A percentile compares a stretch with the other conserved stretches of the same genome.
Evolutionary conservation across 2,113 vertebrate species (phyloP).

Genomic region (Plotosus lineatus): DNA sequence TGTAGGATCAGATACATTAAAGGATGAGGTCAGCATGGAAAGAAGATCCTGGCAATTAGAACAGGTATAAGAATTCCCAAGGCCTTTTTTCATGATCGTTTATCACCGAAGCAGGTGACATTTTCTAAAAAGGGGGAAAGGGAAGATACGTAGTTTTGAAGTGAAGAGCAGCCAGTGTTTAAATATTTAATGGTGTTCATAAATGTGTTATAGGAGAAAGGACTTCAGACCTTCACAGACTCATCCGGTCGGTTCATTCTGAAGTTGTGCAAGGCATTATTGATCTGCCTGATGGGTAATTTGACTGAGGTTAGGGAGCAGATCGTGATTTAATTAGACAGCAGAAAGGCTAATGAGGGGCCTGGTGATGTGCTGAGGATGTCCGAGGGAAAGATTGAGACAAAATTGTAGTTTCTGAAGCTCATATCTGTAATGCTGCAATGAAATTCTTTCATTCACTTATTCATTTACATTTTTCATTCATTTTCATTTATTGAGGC

Average conservation of each 20-base stretch:
- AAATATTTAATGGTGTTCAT: constrained; percentile 40
- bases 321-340: constrained; percentile 41
- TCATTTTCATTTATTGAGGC: no score
- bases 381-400: not conserved
- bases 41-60: no score
- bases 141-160: constrained; percentile 6
- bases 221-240: not conserved
- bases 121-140: constrained; percentile 1
- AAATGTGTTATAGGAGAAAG: constrained; percentile 31
- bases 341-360: constrained; percentile 35
- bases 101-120: not conserved
- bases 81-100: constrained; percentile 9
- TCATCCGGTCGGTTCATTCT: constrained; percentile 8
- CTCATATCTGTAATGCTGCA: not conserved
- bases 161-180: not conserved
- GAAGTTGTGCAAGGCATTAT: constrained; percentile 15
- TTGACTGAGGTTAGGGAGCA: constrained; percentile 20
- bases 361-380: constrained; percentile 26
- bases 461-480: no score
- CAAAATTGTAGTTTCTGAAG: not conserved
- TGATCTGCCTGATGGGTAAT: constrained; percentile 31
- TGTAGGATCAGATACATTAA: not conserved
- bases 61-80: no score
- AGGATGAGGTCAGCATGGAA: not conserved
- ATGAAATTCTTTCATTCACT: no score